Evolutionary conservation across 2,797 vertebrate genomes (phyloP), one percentile per base, ranked within the genome.

Genomic region (Etheostoma perlongum): DNA sequence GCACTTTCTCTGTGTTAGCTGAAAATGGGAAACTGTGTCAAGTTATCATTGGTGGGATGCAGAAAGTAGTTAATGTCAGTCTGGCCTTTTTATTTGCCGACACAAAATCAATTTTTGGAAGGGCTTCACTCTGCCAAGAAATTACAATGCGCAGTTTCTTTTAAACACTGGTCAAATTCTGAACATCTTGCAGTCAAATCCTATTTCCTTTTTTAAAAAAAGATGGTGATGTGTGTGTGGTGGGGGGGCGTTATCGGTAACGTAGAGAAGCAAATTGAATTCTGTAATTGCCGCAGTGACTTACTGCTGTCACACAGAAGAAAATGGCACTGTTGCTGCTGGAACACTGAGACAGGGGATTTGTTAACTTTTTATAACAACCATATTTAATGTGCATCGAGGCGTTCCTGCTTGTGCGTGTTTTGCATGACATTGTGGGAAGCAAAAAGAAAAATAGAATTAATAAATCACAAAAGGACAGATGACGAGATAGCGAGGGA

Each of bases 391-490:
- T 78, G 73, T 74, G 70, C 60, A 74, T 5, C 2, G 62, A 72
- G 72, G 82, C 59, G 0, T 11, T 71, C 25, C 53, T 58, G 70
- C 65, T 42, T 42, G 70, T 70, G 68, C 25, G 27, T 72, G 72
- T 63, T 58, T 36, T 33, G 49, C 27, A 21, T 52, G 58, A 60
- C 51, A 49, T 60, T 66, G 76, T 25, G 83, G 49, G 62, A 80
- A 61, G 83, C 23, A 73, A 67, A 81, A 44, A 69, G 64, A 64
- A 77, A 65, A 76, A 65, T 54, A 79, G 18, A 53, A 68, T 81
- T 67, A 83, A 85, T 79, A 83, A 89, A 79, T 82, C 66, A 87
- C 72, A 74, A 51, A 75, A 58, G 52, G 74, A 42, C 60, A 63
- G 72, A 78, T 72, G 72, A 81, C 30, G 46, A 81, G 76, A 85